These are phyloP conservation scores for Melitaea athalia DNA, from an alignment of 2,888 invertebrate genomes.

Conservation along the genomic window DNA sequence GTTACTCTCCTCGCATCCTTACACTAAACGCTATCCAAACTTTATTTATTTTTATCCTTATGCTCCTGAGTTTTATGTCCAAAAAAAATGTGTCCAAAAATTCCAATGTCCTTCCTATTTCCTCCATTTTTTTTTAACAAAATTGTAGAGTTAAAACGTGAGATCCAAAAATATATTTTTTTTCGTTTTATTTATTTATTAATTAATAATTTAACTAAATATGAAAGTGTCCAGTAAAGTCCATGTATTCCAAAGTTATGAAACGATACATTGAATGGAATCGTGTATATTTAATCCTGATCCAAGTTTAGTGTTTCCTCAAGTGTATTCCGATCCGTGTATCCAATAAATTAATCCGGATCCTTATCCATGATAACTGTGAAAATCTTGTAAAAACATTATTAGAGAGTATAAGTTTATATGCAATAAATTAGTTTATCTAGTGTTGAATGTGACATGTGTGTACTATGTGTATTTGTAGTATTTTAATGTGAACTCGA, in stretches of 20 bases:
- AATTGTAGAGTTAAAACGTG: background rate
- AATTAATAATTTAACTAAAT: background rate
- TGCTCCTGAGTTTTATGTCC: background rate
- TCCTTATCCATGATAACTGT: conserved; percentile 31
- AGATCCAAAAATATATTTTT: background rate
- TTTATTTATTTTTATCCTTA: background rate
- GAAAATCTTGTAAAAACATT: conserved; percentile 18
- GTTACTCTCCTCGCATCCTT: background rate
- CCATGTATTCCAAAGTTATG: background rate
- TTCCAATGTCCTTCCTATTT: background rate
- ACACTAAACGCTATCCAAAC: background rate
- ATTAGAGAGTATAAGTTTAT: conserved; percentile 9
- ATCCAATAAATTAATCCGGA: conserved; percentile 13
- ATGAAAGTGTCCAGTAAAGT: background rate
- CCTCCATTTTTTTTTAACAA: background rate
- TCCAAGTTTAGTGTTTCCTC: conserved; percentile 13
- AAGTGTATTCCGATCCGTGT: conserved; percentile 8
- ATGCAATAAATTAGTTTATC: background rate
- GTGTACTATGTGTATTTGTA: background rate
- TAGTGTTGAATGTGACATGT: background rate
- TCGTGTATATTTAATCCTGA: conserved; percentile 4
- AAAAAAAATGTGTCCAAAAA: background rate
- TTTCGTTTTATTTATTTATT: background rate
- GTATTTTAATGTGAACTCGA: background rate
- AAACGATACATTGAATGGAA: background rate